Conservation (phyloP, 53 echinoderm and acorn worm genomes). For the Echinometra lucunter region DNA sequence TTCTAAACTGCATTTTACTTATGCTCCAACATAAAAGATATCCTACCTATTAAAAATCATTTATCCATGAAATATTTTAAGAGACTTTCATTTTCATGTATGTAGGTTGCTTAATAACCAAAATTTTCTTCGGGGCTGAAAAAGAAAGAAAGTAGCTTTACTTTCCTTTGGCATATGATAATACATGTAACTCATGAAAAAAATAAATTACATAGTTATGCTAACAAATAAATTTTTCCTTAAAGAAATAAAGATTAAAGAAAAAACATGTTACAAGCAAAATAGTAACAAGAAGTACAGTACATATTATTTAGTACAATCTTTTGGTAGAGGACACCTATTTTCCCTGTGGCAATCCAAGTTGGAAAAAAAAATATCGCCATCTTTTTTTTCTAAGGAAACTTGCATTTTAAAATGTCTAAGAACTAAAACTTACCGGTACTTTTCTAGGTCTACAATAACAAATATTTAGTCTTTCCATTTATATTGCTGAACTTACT, state of each 20-base stretch:
- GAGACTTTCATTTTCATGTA: too few relatives aligned
- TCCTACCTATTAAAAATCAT: too few relatives aligned
- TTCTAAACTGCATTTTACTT: background rate
- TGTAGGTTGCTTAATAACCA: too few relatives aligned
- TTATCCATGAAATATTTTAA: background rate
- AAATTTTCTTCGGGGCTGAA: background rate
- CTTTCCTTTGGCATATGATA: background rate
- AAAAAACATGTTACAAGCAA: background rate
- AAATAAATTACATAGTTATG: background rate
- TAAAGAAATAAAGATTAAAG: background rate
- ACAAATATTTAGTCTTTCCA: background rate
- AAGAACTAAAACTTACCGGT: background rate
- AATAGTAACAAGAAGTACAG: background rate
- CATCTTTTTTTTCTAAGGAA: background rate
- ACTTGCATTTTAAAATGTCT: background rate
- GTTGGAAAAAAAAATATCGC: background rate
- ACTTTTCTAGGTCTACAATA: background rate
- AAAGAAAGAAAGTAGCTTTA: background rate
- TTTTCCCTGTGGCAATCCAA: background rate
- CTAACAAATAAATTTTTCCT: background rate
- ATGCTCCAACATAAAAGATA: background rate
- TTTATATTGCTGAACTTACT: background rate
- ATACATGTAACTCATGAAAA: background rate
- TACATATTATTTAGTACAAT: background rate
- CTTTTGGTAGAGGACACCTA: background rate